Base-by-base conservation (phyloP, 2,797 vertebrate species). In the Labeo calbasu region DNA sequence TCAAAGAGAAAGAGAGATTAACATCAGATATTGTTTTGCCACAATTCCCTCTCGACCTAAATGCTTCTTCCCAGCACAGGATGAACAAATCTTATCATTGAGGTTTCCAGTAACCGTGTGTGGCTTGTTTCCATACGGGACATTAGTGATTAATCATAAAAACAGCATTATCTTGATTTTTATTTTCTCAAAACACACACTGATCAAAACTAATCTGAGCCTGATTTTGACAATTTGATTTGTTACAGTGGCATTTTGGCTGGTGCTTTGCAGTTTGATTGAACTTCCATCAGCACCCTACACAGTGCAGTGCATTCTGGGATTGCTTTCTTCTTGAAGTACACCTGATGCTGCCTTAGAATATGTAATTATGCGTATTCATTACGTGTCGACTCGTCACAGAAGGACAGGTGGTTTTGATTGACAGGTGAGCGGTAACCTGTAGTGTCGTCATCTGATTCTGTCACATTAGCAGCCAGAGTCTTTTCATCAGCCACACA, bases 401-500 rank as follows among this genome's bases (percentile, higher is more conserved):
- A 3, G 17, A 5, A 0, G 32, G 59, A 79, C 82, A 55, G 70
- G 21, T 48, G 40, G 25, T 59, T 85, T 71, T 72, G 76, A 77
- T 57, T 76, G 70, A 77, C 59, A 82, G 70, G 59, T 53, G 70
- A 46, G 55, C 40, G 55, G 48, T 76, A 70, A 70, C 59, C 28
- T 77, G 21, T 68, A 19, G 59, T 79, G 66, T 63, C 21, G 59
- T 79, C 78, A 36, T 84, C 46, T 87, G 84, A 6, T 21, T 76
- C 61, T 85, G 81, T 84, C 86, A 88, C 13, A 32, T 36, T 55
- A 32, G 14, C 66, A 36, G 84, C 71, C 71, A 71, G 85, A 89
- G 77, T 81, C 14, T 55, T 89, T 86, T 86, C 88, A 83, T 87
- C 88, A 82, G 82, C 81, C 50, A 0, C 25, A 63, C 23, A 65